Evolutionary conservation across 2,113 vertebrate genomes (phyloP), one percentile per base, ranked within the genome.

Genomic region (Progne subis): DNA sequence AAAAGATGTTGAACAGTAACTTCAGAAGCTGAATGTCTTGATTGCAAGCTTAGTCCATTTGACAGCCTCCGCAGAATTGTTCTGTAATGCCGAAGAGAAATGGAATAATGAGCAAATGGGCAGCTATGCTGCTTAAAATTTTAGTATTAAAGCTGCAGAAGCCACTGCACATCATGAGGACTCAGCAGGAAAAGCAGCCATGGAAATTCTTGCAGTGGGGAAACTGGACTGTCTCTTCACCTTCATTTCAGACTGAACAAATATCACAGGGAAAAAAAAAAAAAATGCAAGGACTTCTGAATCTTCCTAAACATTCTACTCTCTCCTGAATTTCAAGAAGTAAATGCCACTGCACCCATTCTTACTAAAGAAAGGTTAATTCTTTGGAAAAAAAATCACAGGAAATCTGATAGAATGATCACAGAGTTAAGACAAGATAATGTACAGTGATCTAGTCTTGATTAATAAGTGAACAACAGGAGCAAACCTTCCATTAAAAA

Each of bases 171-270:
- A 72, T 75, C 70, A 28, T 52, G 71, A 92, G 34, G 52, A 90
- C 77, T 89, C 67, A 64, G 87, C 17, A 1, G 76, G 79, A 95
- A 92, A 96, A 28, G 19, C 39, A 91, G 26, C 71, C 47, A 88
- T 90, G 92, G 92, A 95, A 96, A 94, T 82, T 90, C 72, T 83
- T 41, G 60, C 90, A 90, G 28, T 70, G 68, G 52, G 59, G 92
- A 95, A 88, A 70, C 44, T 52, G 29, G 53, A 70, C 12, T 88
- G 6, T 72, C 79, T 75, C 86, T 90, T 81, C 71, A 52, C 47
- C 56, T 84, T 60, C 31, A 44, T 75, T 94, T 96, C 69, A 84
- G 64, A 39, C 60, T 81, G 49, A 63, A 67, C 15, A 78, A 94
- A 90, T 56, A 81, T 14, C 60, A 53, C 8, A 47, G 34, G 8